Evolutionary conservation across 2,888 invertebrate genomes (phyloP), one percentile per base, ranked within the genome.

Genomic region (Julus scandinavius): DNA sequence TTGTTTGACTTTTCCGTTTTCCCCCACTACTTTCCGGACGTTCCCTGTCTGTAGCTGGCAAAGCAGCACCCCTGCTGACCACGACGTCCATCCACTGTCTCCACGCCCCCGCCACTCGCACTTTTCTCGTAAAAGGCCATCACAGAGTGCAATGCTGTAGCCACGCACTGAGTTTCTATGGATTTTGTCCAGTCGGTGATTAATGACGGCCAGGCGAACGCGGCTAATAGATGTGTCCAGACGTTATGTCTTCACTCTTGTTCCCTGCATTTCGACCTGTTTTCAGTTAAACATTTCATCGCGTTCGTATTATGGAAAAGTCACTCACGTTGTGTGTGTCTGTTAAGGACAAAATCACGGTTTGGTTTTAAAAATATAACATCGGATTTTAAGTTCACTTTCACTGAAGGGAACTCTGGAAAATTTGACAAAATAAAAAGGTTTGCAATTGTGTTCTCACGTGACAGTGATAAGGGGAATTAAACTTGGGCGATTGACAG

Each of bases 201-300:
- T 86, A 86, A 86, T 86, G 86, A 86, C 17, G 49, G 86, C 20
- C 86, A 54, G 20, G 6, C 50, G 54, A 54, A 54, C 54, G 20
- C 49, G 49, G 50, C 86, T 86, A 86, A 86, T 86, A 86, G 86
- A 86, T 86, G 86, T 86, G 86, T 50, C 86, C 86, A 50, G 86
- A n/a, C 86, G 86, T 50, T 50, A 50, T 86, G 86, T 86, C 86
- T 50, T 86, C 54, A 86, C 50, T 86, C 50, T 86, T 86, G 86
- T 86, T 58, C 58, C 58, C 58, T n/a, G 58, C 5, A 58, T n/a
- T 58, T 58, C 58, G 58, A 58, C 72, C 72, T 72, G 72, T 72
- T 72, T 72, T 11, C 72, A 72, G 72, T 72, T 72, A 72, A 72
- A 72, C 72, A 72, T 72, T 72, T 72, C 72, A 29, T 72, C 72